A percentile compares a stretch with the other conserved stretches of the same genome.
These are phyloP conservation scores for Apistogramma diplotaenia DNA, from an alignment of 2,113 vertebrate species.

Conservation along the genomic window DNA sequence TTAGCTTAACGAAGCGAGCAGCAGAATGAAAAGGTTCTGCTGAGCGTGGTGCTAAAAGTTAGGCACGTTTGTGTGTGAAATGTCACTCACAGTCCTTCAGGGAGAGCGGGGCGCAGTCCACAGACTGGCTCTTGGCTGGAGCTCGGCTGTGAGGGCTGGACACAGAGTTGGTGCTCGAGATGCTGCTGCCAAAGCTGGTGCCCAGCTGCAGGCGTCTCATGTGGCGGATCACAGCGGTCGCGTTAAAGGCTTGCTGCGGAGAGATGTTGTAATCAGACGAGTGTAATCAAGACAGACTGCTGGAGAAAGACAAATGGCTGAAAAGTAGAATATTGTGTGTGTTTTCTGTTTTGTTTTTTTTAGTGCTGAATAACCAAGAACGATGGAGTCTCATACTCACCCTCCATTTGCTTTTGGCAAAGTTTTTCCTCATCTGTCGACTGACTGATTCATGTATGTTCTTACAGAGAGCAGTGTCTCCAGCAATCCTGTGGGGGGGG, in stretches of 20 bases:
- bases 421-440: slow-evolving; percentile 98
- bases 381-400: slow-evolving; percentile 73
- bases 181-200: slow-evolving; percentile 80
- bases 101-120: slow-evolving; percentile 78
- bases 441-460: slow-evolving; percentile 98
- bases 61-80: background rate
- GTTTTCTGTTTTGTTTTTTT: background rate
- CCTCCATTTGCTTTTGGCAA: slow-evolving; percentile 99
- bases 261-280: background rate
- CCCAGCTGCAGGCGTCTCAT: slow-evolving; percentile 95
- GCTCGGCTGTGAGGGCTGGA: slow-evolving; percentile 73
- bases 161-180: slow-evolving; percentile 62
- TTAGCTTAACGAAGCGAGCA: background rate
- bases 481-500: slow-evolving; percentile 88
- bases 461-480: slow-evolving; percentile 94
- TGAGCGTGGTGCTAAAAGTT: background rate
- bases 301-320: background rate
- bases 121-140: slow-evolving; percentile 83
- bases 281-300: background rate
- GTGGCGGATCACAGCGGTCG: slow-evolving; percentile 95
- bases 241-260: slow-evolving; percentile 95
- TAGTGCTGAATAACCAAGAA: background rate
- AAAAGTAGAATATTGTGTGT: background rate
- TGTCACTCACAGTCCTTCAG: slow-evolving; percentile 88
- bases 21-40: background rate